A percentile compares a stretch with the other conserved stretches of the same genome.
Conservation (phyloP, 2,888 invertebrate genomes). For the Criorhina ranunculi region DNA sequence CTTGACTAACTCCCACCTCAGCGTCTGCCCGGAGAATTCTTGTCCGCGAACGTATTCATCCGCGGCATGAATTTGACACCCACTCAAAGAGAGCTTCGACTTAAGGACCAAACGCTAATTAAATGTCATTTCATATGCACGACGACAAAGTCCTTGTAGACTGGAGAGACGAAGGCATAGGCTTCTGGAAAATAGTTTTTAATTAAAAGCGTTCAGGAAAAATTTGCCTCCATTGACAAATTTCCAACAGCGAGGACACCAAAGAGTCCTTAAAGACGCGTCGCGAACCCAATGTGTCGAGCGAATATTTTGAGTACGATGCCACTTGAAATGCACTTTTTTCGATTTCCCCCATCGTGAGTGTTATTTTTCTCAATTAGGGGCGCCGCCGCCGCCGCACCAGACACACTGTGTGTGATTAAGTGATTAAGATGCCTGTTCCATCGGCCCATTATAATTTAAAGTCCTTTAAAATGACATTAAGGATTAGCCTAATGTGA, state of each 20-base stretch:
- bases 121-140: conserved; percentile 69
- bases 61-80: conserved; percentile 73
- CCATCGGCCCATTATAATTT: conserved; percentile 72
- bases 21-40: not conserved
- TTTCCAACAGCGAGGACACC: conserved; percentile 4
- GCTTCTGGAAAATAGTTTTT: conserved; percentile 57
- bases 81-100: conserved; percentile 51
- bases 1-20: conserved; percentile 9
- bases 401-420: conserved; percentile 1
- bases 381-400: too few species aligned
- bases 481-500: conserved; percentile 77
- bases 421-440: conserved; percentile 67
- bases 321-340: conserved; percentile 52
- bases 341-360: not conserved
- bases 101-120: conserved; percentile 62
- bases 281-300: not conserved
- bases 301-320: conserved; percentile 9
- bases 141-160: conserved; percentile 11
- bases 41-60: conserved; percentile 45
- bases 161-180: conserved; percentile 11
- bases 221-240: conserved; percentile 60
- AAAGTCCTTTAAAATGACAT: conserved; percentile 77
- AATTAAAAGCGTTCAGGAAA: conserved; percentile 58
- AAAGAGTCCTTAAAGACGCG: conserved; percentile 20
- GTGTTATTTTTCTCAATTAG: conserved; percentile 14